Percentiles rank a stretch among this genome's conserved stretches.
Conservation (phyloP, 2,888 invertebrate genomes). For the Sceliomorpha sp. region DNA sequence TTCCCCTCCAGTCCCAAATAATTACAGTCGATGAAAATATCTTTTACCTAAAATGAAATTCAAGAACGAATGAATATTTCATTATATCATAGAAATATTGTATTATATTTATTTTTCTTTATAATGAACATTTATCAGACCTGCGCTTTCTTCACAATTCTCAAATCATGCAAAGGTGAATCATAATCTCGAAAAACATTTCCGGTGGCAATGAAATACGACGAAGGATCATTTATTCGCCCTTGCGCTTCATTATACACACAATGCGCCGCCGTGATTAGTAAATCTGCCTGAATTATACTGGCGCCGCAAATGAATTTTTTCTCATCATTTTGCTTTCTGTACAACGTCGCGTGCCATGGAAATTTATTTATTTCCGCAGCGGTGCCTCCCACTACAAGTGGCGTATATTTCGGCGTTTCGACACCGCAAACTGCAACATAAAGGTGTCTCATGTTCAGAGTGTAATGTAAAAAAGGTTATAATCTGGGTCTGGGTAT, state of each 20-base stretch:
- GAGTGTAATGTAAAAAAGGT: too few relatives aligned
- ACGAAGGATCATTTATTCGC: conserved; percentile 53
- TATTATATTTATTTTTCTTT: background rate
- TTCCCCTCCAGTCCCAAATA: conserved; percentile 70
- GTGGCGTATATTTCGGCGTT: conserved; percentile 54
- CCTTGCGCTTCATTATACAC: conserved; percentile 68
- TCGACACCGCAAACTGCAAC: conserved; percentile 75
- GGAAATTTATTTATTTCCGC: conserved; percentile 74
- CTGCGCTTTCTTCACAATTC: conserved; percentile 61
- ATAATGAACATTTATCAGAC: conserved; percentile 42
- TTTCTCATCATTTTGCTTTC: conserved; percentile 54
- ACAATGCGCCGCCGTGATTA: conserved; percentile 80
- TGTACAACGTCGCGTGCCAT: conserved; percentile 78
- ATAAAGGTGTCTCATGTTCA: conserved; percentile 6
- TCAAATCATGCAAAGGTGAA: conserved; percentile 55
- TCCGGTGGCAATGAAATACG: conserved; percentile 68
- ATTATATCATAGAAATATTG: too few relatives aligned
- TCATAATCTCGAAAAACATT: conserved; percentile 74
- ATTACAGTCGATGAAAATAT: conserved; percentile 65
- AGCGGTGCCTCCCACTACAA: conserved; percentile 67
- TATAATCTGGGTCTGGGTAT: too few relatives aligned
- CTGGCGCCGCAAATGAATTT: conserved; percentile 77
- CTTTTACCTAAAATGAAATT: conserved; percentile 66
- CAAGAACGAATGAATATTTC: background rate
- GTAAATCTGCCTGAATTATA: conserved; percentile 71